Conservation (phyloP, 2,113 vertebrate species). For the Caracal caracal region DNA sequence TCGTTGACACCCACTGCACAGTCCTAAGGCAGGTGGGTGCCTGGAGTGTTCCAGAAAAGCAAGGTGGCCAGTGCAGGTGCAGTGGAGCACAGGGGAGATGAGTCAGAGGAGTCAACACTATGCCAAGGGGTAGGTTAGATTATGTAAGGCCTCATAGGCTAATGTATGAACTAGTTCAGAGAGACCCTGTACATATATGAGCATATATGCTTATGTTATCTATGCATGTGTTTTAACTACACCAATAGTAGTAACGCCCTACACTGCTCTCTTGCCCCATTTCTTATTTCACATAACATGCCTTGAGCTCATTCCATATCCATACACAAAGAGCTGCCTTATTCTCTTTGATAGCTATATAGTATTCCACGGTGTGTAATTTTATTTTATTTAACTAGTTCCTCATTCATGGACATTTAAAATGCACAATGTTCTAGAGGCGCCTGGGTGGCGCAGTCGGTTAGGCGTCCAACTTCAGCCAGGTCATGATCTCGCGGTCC, state of each 20-base stretch:
- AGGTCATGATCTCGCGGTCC: too few species aligned
- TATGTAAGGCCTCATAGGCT: not conserved
- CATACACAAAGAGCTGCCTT: not conserved
- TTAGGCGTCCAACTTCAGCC: too few species aligned
- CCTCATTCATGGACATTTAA: not conserved
- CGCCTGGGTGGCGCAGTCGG: too few species aligned
- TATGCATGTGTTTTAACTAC: not conserved
- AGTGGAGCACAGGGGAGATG: not conserved
- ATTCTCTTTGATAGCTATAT: not conserved
- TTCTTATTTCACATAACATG: not conserved
- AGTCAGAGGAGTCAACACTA: not conserved
- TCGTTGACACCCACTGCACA: not conserved
- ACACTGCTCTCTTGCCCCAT: not conserved
- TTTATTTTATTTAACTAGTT: not conserved
- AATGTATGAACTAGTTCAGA: not conserved
- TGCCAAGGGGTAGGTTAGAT: not conserved
- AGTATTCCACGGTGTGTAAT: not conserved
- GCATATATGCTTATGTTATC: not conserved
- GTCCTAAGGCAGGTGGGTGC: not conserved
- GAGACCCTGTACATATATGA: not conserved
- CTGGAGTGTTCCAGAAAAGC: not conserved
- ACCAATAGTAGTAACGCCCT: rapidly evolving
- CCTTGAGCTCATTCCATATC: not conserved
- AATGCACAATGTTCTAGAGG: not conserved
- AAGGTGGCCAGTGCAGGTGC: not conserved